A percentile compares a stretch with the other conserved stretches of the same genome.
These are phyloP conservation scores for Hippocampus barbouri DNA, from an alignment of 2,113 vertebrate genomes.

Conservation along the genomic window DNA sequence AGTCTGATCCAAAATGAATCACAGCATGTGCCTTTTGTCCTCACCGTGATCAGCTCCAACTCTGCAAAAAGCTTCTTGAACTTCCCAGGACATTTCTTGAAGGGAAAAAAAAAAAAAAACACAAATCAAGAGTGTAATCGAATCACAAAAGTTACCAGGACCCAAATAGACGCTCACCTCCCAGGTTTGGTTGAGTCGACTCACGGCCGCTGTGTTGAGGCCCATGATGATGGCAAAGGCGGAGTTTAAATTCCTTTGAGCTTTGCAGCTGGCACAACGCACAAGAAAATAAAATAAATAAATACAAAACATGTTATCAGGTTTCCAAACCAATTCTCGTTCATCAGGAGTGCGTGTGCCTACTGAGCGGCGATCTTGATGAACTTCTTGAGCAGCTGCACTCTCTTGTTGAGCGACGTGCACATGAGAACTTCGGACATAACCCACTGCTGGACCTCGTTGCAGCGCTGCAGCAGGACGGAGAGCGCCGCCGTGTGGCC, in stretches of 20 bases:
- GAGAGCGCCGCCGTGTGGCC: conserved; percentile 87
- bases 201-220: conserved; percentile 93
- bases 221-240: conserved; percentile 99
- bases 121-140: background rate
- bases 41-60: conserved; percentile 92
- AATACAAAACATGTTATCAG: background rate
- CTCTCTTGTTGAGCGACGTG: conserved; percentile 87
- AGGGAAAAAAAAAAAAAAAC: background rate
- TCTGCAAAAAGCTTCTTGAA: conserved; percentile 99
- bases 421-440: conserved; percentile 96
- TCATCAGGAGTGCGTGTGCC: conserved; percentile 52
- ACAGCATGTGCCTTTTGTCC: conserved; percentile 1
- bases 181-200: conserved; percentile 94
- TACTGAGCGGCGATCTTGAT: conserved; percentile 98
- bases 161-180: conserved; percentile 76
- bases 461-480: conserved; percentile 91
- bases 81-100: conserved; percentile 95
- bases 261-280: conserved; percentile 83
- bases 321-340: background rate
- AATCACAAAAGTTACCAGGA: background rate
- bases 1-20: background rate
- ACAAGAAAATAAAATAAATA: conserved; percentile 11
- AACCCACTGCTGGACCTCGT: conserved; percentile 97
- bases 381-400: conserved; percentile 97
- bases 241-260: conserved; percentile 94